Conservation (phyloP, 2,113 vertebrate species). For the Pachypanchax playfairii region DNA sequence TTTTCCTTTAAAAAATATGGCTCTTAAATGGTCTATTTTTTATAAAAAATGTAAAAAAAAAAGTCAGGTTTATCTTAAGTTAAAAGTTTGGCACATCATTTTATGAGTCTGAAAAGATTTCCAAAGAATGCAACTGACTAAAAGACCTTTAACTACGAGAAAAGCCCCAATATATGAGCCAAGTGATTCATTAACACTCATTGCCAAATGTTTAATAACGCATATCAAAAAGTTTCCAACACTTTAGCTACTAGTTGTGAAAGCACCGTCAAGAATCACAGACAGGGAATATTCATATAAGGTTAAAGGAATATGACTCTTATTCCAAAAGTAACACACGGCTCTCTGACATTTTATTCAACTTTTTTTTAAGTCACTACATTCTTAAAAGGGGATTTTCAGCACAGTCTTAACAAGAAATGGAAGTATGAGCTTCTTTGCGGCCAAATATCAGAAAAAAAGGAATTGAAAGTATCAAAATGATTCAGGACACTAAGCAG, state of each 20-base stretch:
- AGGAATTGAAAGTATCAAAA: neutral
- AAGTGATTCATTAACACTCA: conserved; percentile 4
- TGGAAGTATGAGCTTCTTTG: neutral
- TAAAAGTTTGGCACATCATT: conserved; percentile 39
- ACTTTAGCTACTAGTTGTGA: conserved; percentile 16
- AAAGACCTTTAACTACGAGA: neutral
- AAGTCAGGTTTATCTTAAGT: conserved; percentile 37
- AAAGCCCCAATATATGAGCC: conserved; percentile 10
- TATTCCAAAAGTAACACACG: too few species aligned
- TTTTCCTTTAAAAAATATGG: too few species aligned
- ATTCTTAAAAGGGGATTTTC: conserved; percentile 21
- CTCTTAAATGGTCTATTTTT: too few species aligned
- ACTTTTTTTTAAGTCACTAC: too few species aligned
- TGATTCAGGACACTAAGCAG: neutral
- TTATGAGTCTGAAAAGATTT: conserved; percentile 25
- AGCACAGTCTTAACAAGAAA: neutral
- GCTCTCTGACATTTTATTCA: too few species aligned
- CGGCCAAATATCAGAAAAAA: conserved; percentile 12
- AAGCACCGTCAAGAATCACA: too few species aligned
- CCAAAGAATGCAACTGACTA: conserved; percentile 21
- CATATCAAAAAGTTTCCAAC: conserved; percentile 12
- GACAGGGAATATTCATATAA: too few species aligned
- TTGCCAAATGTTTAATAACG: neutral
- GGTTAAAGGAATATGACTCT: too few species aligned
- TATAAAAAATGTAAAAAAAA: conserved; percentile 43